Percentiles rank a stretch among this genome's conserved stretches.
Evolutionary conservation across 1,140 invertebrate genomes (phyloP).

Genomic region (Epicauta chinensis): DNA sequence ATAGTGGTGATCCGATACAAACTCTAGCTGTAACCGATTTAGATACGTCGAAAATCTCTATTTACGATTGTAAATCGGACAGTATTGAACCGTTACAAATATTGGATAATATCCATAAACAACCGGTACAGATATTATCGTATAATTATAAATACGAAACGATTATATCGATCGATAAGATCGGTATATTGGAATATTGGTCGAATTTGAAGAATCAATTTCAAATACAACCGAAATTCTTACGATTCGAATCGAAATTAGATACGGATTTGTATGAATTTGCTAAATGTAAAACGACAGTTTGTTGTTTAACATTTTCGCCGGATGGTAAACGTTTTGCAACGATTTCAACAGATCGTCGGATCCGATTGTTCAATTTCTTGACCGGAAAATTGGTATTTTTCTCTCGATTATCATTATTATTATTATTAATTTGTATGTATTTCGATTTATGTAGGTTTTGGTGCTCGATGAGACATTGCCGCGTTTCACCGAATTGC

Average conservation of each 20-base stretch:
- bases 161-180: conserved; percentile 83
- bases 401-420: too few relatives aligned
- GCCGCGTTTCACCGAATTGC: conserved; percentile 78
- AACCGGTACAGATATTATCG: conserved; percentile 78
- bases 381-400: conserved; percentile 73
- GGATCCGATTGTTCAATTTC: conserved; percentile 87
- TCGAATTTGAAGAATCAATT: conserved; percentile 73
- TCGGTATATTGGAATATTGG: conserved; percentile 93
- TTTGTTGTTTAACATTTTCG: conserved; percentile 73
- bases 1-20: conserved; percentile 78
- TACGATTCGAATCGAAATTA: conserved; percentile 85
- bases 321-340: conserved; percentile 87
- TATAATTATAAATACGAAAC: conserved; percentile 82
- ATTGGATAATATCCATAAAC: conserved; percentile 78
- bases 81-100: conserved; percentile 62
- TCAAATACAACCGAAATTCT: conserved; percentile 71
- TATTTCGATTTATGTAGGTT: too few relatives aligned
- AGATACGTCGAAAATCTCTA: conserved; percentile 69
- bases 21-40: conserved; percentile 81
- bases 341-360: conserved; percentile 76
- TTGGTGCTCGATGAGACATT: conserved; percentile 87
- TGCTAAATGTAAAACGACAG: conserved; percentile 76
- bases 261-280: conserved; percentile 98
- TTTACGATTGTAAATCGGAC: conserved; percentile 83
- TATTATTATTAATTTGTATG: too few relatives aligned